Percentiles rank a stretch among this genome's conserved stretches.
Conservation (phyloP, 2,113 vertebrate species). For the Leptobrachium leishanense region DNA sequence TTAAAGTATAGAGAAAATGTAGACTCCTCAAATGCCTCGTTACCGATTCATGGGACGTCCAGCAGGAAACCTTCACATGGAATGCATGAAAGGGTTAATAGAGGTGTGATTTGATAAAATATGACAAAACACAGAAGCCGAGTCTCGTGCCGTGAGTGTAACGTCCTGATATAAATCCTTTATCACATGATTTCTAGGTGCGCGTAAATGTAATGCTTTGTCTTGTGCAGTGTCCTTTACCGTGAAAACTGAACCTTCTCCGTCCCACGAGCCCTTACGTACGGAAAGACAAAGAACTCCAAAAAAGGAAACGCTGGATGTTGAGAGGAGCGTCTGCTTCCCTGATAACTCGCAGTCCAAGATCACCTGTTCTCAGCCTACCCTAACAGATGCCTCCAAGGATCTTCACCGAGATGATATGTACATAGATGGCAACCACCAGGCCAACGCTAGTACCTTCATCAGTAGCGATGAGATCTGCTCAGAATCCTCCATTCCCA, state of each 20-base stretch:
- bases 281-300: neutral
- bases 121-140: too few relatives aligned
- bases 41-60: too few relatives aligned
- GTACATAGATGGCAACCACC: neutral
- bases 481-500: neutral
- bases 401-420: neutral
- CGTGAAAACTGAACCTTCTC: constrained; percentile 8
- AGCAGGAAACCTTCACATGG: too few relatives aligned
- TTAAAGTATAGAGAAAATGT: too few relatives aligned
- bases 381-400: neutral
- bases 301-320: neutral
- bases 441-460: neutral
- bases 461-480: neutral
- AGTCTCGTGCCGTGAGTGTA: too few relatives aligned
- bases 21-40: too few relatives aligned
- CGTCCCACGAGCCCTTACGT: too few relatives aligned
- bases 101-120: too few relatives aligned
- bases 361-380: neutral
- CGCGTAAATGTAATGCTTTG: neutral
- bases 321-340: neutral
- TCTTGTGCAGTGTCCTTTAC: constrained; percentile 1
- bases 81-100: too few relatives aligned
- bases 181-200: too few relatives aligned
- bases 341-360: neutral
- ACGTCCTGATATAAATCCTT: too few relatives aligned